Percentiles rank a stretch among this genome's conserved stretches.
phyloP scores from a whole-genome alignment of 2,113 vertebrate genomes.

The Salvelinus namaycush region DNA sequence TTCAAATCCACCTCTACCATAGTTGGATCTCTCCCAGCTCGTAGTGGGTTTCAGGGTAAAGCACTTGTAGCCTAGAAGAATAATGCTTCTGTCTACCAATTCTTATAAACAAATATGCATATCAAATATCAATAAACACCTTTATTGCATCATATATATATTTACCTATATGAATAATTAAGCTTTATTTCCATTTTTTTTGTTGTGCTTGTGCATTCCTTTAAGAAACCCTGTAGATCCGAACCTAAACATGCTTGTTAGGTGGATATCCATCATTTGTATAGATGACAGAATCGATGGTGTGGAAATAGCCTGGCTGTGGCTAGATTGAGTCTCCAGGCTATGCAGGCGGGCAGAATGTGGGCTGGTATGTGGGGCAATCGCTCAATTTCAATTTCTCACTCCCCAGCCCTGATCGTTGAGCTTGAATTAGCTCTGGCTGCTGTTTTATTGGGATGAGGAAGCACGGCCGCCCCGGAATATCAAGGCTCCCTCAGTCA shows the following conservation, averaged over 20 bases:
- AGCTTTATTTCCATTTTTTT: slow-evolving; percentile 12
- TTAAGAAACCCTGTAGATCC: slow-evolving; percentile 50
- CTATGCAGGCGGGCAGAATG: slow-evolving; percentile 72
- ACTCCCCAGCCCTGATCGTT: slow-evolving; percentile 73
- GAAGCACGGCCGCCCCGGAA: slow-evolving; percentile 44
- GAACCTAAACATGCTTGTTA: slow-evolving; percentile 66
- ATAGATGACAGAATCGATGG: slow-evolving; percentile 81
- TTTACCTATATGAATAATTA: slow-evolving; percentile 42
- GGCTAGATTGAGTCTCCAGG: slow-evolving; percentile 79
- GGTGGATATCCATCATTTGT: slow-evolving; percentile 77
- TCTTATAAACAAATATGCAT: background rate
- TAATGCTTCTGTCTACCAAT: background rate
- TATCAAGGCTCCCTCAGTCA: slow-evolving; percentile 39
- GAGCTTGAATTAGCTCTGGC: slow-evolving; percentile 76
- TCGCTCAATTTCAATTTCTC: slow-evolving; percentile 82
- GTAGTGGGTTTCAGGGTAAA: too few species aligned
- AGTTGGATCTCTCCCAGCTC: background rate
- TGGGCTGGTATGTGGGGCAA: slow-evolving; percentile 77
- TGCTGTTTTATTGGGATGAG: slow-evolving; percentile 69
- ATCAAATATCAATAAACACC: slow-evolving; percentile 10
- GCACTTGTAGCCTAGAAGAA: background rate
- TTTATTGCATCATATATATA: slow-evolving; percentile 28
- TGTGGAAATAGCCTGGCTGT: slow-evolving; percentile 79
- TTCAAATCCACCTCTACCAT: background rate
- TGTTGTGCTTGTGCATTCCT: slow-evolving; percentile 34